These are phyloP conservation scores for Rhinopomastus cyanomelas DNA, from an alignment of 2,113 vertebrate species.

Conservation along the genomic window DNA sequence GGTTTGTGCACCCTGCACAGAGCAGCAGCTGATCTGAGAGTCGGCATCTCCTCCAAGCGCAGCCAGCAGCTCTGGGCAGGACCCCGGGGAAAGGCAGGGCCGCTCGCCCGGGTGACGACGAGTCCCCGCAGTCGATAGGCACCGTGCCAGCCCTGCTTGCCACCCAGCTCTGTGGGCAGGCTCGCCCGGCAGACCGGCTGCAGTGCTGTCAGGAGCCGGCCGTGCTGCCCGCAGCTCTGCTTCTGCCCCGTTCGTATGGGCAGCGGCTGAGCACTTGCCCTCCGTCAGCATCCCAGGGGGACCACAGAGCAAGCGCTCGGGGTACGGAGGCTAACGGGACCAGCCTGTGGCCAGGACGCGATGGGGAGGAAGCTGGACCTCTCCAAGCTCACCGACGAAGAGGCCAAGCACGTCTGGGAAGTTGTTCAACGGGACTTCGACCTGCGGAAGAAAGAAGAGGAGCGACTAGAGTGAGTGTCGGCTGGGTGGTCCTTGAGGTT, in stretches of 20 bases:
- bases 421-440: constrained; percentile 92
- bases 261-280: neutral
- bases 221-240: neutral
- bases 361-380: constrained; percentile 94
- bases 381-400: constrained; percentile 89
- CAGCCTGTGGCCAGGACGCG: neutral
- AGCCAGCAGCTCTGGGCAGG: neutral
- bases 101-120: neutral
- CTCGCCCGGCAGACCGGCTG: neutral
- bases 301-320: neutral
- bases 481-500: fast-evolving
- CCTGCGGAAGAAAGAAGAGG: constrained; percentile 89
- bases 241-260: neutral
- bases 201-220: neutral
- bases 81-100: constrained; percentile 4
- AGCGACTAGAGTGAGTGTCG: constrained; percentile 84
- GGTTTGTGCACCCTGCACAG: neutral
- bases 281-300: neutral
- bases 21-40: neutral
- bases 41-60: neutral
- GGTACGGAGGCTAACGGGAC: neutral
- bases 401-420: constrained; percentile 91
- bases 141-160: neutral
- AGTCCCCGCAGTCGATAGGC: neutral
- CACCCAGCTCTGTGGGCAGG: neutral